Evolutionary conservation across 2,797 vertebrate species (phyloP), one percentile per base, ranked within the genome.

Genomic region (Poeciliopsis paucimaculata): DNA sequence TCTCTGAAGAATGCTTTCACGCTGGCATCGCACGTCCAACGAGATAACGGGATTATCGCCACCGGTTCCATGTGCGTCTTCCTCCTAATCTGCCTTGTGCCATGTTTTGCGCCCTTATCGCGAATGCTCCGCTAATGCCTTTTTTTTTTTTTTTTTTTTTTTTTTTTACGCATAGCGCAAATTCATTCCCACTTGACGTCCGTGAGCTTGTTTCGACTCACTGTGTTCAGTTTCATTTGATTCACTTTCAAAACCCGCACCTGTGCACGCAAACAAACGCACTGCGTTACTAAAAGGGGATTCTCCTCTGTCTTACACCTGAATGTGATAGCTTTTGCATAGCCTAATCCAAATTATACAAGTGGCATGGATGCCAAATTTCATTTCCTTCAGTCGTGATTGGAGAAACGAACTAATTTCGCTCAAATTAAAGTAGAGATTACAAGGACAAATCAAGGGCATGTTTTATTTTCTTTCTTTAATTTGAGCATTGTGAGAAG

Each of bases 361-460:
- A 87, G 79, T 78, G 82, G 81, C 39, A 45, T 77, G 28, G 49
- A 88, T 73, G 57, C 36, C 80, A 72, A 18, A 77, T 79, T 85
- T 81, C 36, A 86, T 85, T 80, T 78, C 57, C 51, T 39, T 16
- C 77, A 68, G 31, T 41, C 46, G 23, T 26, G 15, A 16, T 2
- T 31, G 73, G 36, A 51, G 51, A 75, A 82, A 77, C 77, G 8
- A 84, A 83, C 23, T 75, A 72, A 86, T 60, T 76, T 53, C 45
- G 53, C 70, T 60, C 12, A 18, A 66, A 81, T 12, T 73, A 84
- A 89, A 92, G 82, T 87, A 72, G 75, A 74, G 82, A 76, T 86
- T 84, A 77, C 92, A 90, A 95, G 95, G 95, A 89, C 95, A 94
- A 77, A 83, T 84, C 93, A 96, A 96, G 95, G 95, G 84, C 95